Percentiles rank a stretch among this genome's conserved stretches.
These are phyloP conservation scores for Pomacea canaliculata DNA, from an alignment of 2,888 invertebrate genomes.

Conservation along the genomic window DNA sequence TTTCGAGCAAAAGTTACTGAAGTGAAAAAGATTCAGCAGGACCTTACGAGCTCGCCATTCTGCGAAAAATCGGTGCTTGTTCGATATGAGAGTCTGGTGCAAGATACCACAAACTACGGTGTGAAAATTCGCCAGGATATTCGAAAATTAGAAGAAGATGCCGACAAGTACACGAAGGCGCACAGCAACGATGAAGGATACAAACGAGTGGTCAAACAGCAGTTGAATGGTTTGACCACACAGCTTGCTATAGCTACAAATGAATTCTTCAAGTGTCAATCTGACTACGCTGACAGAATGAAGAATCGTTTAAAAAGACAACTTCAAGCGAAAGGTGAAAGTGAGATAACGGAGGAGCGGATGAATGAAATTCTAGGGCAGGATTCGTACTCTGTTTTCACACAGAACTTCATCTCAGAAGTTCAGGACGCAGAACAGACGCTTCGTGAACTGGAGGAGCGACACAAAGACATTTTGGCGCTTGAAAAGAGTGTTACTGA, in stretches of 20 bases:
- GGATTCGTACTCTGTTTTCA: conserved; percentile 45
- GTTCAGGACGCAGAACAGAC: conserved; percentile 50
- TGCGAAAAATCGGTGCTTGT: conserved; percentile 43
- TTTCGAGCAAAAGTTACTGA: conserved; percentile 45
- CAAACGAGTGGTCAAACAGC: conserved; percentile 32
- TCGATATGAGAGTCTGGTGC: conserved; percentile 47
- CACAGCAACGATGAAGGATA: conserved; percentile 28
- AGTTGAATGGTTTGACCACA: conserved; percentile 42
- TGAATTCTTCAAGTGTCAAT: conserved; percentile 50
- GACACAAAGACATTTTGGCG: conserved; percentile 51
- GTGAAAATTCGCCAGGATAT: conserved; percentile 47
- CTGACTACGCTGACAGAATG: conserved; percentile 55
- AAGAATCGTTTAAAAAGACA: conserved; percentile 48
- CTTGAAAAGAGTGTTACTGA: conserved; percentile 55
- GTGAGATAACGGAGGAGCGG: conserved; percentile 35
- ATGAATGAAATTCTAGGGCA: conserved; percentile 34
- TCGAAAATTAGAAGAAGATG: conserved; percentile 32
- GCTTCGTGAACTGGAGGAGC: conserved; percentile 48
- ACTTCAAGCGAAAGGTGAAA: conserved; percentile 43
- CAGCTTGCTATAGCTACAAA: conserved; percentile 47
- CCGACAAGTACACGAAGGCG: conserved; percentile 12
- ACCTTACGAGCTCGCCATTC: conserved; percentile 47
- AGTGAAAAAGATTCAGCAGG: conserved; percentile 50
- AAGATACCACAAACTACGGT: conserved; percentile 37
- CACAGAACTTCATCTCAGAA: conserved; percentile 51